These are phyloP conservation scores for Podargus strigoides DNA, from an alignment of 2,797 vertebrate species.

Conservation along the genomic window DNA sequence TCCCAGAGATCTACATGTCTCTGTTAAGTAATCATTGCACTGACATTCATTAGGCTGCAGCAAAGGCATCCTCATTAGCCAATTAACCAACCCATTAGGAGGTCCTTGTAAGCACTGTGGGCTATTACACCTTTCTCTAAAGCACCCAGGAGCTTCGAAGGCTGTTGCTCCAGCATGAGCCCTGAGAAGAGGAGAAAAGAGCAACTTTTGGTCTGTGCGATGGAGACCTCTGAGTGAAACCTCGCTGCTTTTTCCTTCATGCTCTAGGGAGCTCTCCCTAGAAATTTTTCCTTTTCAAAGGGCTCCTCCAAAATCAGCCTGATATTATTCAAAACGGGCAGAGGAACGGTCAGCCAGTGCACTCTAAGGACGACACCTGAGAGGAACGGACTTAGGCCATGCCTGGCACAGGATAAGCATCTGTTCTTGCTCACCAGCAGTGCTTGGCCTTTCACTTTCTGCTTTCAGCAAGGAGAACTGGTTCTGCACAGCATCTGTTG, in stretches of 20 bases:
- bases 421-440: slow-evolving; percentile 23
- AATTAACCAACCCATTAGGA: neutral
- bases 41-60: neutral
- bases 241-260: neutral
- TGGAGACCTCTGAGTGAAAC: fast-evolving
- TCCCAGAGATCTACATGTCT: neutral
- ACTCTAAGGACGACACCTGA: neutral
- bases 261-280: neutral
- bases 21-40: neutral
- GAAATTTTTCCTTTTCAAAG: neutral
- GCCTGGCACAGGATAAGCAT: neutral
- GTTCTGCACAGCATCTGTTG: neutral
- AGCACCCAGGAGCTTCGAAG: neutral
- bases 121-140: neutral
- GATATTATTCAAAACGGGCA: neutral
- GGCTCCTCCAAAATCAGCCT: neutral
- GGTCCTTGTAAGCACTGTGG: neutral
- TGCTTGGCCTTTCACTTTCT: slow-evolving; percentile 14
- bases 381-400: neutral
- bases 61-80: neutral
- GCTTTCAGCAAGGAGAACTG: neutral
- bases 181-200: neutral
- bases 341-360: neutral
- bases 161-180: fast-evolving
- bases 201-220: fast-evolving